Percentiles rank a stretch among this genome's conserved stretches.
phyloP scores from a whole-genome alignment of 2,797 vertebrate genomes.

The Eurystomus glaucurus region DNA sequence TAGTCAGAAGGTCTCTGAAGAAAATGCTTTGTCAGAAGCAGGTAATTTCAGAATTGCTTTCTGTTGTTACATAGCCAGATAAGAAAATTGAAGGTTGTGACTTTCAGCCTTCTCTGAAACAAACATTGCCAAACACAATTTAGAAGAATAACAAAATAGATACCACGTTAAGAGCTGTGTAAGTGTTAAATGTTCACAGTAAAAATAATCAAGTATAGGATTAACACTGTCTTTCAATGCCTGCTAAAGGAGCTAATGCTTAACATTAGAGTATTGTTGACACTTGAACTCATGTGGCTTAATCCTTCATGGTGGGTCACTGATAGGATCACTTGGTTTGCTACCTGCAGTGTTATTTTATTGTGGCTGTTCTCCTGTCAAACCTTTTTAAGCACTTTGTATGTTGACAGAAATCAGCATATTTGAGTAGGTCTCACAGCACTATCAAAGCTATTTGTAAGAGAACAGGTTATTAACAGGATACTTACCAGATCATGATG shows the following conservation, averaged over 20 bases:
- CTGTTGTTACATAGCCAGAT: neutral
- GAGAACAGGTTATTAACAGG: neutral
- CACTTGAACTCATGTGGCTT: neutral
- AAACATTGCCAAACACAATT: neutral
- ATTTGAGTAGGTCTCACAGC: neutral
- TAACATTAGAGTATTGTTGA: neutral
- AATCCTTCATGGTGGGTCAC: neutral
- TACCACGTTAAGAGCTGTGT: neutral
- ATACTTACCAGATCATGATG: neutral
- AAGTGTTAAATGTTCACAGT: neutral
- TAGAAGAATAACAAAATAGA: neutral
- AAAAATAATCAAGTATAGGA: neutral
- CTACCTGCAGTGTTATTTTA: neutral
- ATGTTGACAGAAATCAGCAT: neutral
- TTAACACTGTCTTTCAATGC: neutral
- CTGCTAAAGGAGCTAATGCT: neutral
- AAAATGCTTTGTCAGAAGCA: constrained; percentile 34
- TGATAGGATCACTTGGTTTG: neutral
- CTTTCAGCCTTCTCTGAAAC: neutral
- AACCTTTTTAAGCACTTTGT: neutral
- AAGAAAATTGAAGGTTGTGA: constrained; percentile 7
- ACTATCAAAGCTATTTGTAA: neutral
- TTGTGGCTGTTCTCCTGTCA: neutral
- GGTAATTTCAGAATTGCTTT: neutral
- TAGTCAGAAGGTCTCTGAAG: neutral